Evolutionary conservation across 2,888 invertebrate species (phyloP).

Genomic region (Antheraea assamensis): DNA sequence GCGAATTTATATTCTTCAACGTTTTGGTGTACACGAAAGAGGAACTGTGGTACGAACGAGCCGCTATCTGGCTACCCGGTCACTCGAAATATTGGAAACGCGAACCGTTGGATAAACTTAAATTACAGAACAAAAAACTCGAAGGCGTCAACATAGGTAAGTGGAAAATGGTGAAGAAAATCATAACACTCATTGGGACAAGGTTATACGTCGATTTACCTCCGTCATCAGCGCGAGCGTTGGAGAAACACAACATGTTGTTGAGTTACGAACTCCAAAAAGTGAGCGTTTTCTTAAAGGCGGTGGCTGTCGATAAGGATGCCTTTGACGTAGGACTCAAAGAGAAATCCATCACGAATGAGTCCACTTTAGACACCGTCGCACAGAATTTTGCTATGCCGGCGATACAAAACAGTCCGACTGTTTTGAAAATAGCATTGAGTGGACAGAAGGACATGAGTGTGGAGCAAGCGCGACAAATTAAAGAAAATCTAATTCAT

Average conservation of each 20-base stretch:
- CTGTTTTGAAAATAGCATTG: conserved; percentile 56
- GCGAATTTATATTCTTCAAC: conserved; percentile 52
- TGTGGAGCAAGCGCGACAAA: conserved; percentile 54
- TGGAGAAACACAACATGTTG: conserved; percentile 62
- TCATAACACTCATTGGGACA: conserved; percentile 62
- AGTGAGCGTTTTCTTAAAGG: conserved; percentile 66
- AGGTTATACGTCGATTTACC: conserved; percentile 73
- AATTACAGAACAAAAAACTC: conserved; percentile 61
- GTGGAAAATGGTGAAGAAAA: conserved; percentile 72
- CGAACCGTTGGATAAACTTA: conserved; percentile 63
- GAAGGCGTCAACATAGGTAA: conserved; percentile 59
- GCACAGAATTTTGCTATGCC: conserved; percentile 56
- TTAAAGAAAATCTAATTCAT: conserved; percentile 64
- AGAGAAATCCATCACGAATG: conserved; percentile 41
- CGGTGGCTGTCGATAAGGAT: conserved; percentile 68
- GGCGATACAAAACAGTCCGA: conserved; percentile 44
- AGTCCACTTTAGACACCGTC: conserved; percentile 37
- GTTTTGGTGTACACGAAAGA: conserved; percentile 68
- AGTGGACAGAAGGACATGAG: conserved; percentile 55
- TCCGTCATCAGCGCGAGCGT: conserved; percentile 62
- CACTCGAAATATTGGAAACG: conserved; percentile 59
- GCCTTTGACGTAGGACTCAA: conserved; percentile 64
- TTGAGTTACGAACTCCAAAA: conserved; percentile 73
- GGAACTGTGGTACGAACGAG: conserved; percentile 72
- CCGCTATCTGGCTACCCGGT: conserved; percentile 72